Base-by-base conservation (phyloP, 2,113 vertebrate species). In the Heloderma charlesbogerti region DNA sequence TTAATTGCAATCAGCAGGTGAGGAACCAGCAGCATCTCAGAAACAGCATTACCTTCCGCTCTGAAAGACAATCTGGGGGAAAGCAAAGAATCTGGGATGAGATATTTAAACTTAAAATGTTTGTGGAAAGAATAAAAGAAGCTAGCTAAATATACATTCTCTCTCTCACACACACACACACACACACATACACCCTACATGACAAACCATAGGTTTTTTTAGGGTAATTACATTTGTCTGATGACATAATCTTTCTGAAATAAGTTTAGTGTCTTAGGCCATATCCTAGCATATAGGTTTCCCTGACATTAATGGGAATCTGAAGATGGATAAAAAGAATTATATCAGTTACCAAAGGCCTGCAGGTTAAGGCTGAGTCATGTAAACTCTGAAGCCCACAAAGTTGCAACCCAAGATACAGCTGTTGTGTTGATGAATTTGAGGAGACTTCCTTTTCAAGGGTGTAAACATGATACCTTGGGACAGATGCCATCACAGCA, bases 1-100 rank as follows among this genome's bases (percentile, higher is more conserved):
- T 94, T 96, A 96, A 96, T 97, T 96, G 97, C 94, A 96, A 92
- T 94, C 95, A 97, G 96, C 95, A 97, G 96, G 95, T 97, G 97
- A 95, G 94, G 97, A 96, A 94, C 93, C 93, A 96, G 94, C 93
- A 96, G 94, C 63, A 4, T 94, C 95, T 94, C 94, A 88, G 90
- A 96, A 96, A 95, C 10, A 6, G 91, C 96, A 96, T 92, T 93
- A 92, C 85, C 91, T 95, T 87, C 84, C 94, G 48, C 74, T 79
- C 91, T 93, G 91, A 87, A 90, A 96, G 77, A 77, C 29, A 51
- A 94, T 95, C 94, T 96, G 94, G 92, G 45, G 92, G 95, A 95
- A 94, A 0, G 1, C 83, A 87, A 85, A 95, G 54, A 1, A 18
- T 87, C 91, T 4, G 15, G 80, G 86, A 94, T 94, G 84, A 95